Evolutionary conservation across 2,113 vertebrate genomes (phyloP).

Genomic region (Eleginops maclovinus): DNA sequence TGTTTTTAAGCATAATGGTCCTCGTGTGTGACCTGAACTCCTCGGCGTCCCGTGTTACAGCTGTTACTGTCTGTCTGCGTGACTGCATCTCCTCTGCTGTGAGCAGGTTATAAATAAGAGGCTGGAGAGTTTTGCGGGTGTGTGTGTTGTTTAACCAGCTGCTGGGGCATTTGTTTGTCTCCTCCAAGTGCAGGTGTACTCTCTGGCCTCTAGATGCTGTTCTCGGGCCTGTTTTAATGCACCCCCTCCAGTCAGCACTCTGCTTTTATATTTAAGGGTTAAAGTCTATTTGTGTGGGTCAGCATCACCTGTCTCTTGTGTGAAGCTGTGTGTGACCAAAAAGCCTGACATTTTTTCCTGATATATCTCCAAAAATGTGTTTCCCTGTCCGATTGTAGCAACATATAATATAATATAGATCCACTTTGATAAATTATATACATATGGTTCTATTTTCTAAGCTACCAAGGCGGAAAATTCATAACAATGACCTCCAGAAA

Average conservation of each 20-base stretch:
- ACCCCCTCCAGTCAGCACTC: not conserved
- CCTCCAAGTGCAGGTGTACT: constrained; percentile 67
- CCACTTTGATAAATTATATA: not conserved
- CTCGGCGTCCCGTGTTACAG: constrained; percentile 49
- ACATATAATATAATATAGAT: not conserved
- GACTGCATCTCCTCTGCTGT: constrained; percentile 58
- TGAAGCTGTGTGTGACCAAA: not conserved
- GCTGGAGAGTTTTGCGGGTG: constrained; percentile 47
- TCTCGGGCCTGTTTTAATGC: constrained; percentile 34
- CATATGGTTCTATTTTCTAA: not conserved
- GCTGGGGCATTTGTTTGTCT: constrained; percentile 68
- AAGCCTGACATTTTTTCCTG: not conserved
- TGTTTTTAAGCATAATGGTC: constrained; percentile 20
- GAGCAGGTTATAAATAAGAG: constrained; percentile 81
- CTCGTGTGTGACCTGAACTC: constrained; percentile 50
- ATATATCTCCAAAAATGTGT: not conserved
- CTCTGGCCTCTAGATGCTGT: constrained; percentile 61
- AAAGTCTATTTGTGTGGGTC: constrained; percentile 42
- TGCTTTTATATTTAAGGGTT: constrained; percentile 31
- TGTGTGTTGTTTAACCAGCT: constrained; percentile 79
- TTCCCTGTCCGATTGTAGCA: not conserved
- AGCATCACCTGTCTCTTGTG: constrained; percentile 50
- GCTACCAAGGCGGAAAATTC: not conserved
- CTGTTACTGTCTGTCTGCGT: constrained; percentile 73
- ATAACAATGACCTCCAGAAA: not conserved